phyloP scores from a whole-genome alignment of 2,888 invertebrate genomes.

The Zonitis immaculata region DNA sequence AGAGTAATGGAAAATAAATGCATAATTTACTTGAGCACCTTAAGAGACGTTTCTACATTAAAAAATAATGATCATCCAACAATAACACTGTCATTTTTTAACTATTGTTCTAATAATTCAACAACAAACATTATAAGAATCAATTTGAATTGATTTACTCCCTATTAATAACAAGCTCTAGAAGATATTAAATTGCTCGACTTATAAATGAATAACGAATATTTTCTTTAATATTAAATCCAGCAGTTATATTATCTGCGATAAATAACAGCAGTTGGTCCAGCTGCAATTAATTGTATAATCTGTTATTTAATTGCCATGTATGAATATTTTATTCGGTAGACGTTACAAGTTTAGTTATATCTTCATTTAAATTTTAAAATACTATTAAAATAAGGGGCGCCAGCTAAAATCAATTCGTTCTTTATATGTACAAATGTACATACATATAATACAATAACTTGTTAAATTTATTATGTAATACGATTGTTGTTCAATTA shows the following conservation, averaged over 20 bases:
- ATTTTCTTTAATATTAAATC: conserved; percentile 1
- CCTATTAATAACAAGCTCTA: not conserved
- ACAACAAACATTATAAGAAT: no score
- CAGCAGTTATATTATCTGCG: conserved; percentile 1
- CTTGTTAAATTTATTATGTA: not conserved
- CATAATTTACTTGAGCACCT: conserved; percentile 15
- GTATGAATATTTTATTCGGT: not conserved
- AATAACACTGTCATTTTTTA: no score
- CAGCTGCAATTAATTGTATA: conserved; percentile 1
- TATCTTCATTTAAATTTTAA: not conserved
- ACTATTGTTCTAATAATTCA: no score
- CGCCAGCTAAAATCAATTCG: no score
- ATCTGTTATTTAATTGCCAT: not conserved
- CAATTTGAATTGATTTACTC: no score
- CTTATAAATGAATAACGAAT: not conserved
- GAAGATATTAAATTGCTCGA: not conserved
- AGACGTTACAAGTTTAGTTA: not conserved
- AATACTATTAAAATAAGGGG: not conserved
- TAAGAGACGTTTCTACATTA: not conserved
- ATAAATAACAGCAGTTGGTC: conserved; percentile 2
- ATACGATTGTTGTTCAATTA: not conserved
- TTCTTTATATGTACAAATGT: no score
- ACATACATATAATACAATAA: not conserved
- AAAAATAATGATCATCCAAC: not conserved
- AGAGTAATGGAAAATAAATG: conserved; percentile 16